Conservation (phyloP, 2,113 vertebrate genomes). For the Labeo catla region DNA sequence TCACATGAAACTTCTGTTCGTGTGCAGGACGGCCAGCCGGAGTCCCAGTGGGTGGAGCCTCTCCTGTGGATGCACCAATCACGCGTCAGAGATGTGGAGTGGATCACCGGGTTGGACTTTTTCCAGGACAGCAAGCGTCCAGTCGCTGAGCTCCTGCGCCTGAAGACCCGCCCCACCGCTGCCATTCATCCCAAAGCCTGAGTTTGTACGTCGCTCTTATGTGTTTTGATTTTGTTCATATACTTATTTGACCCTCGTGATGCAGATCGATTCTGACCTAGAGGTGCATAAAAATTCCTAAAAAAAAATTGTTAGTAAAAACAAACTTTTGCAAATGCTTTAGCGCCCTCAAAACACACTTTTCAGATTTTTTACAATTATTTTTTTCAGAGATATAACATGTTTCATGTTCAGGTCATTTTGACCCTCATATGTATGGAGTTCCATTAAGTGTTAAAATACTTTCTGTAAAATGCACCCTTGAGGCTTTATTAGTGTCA, state of each 20-base stretch:
- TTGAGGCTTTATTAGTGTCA: too few species aligned
- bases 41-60: constrained; percentile 74
- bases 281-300: background rate
- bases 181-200: constrained; percentile 65
- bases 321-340: background rate
- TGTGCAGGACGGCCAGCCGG: constrained; percentile 64
- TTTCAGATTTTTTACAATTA: background rate
- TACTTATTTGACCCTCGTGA: background rate
- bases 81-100: constrained; percentile 77
- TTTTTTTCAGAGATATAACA: too few species aligned
- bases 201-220: background rate
- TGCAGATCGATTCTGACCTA: background rate
- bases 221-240: background rate
- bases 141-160: constrained; percentile 71
- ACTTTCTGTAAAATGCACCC: too few species aligned
- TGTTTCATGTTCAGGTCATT: too few species aligned
- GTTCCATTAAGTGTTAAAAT: too few species aligned
- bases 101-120: constrained; percentile 77
- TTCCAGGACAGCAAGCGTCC: constrained; percentile 71
- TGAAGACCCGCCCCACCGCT: constrained; percentile 77
- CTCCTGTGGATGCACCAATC: constrained; percentile 78
- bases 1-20: background rate
- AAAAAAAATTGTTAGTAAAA: background rate
- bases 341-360: background rate
- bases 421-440: too few species aligned